These are phyloP conservation scores for Polydrusus cervinus DNA, from an alignment of 2,888 invertebrate genomes.

Conservation along the genomic window DNA sequence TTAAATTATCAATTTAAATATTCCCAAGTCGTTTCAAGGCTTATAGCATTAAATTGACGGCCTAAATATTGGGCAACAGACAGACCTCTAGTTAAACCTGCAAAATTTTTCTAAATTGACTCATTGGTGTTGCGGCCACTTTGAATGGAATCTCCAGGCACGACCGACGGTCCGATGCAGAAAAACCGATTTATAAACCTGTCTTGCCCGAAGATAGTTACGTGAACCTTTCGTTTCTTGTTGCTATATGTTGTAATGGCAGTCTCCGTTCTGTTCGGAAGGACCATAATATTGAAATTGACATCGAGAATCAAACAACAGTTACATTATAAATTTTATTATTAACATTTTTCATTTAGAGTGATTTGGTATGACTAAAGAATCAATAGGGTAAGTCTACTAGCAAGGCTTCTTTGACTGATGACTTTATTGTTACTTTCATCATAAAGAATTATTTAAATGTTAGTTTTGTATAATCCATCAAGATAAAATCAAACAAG, in stretches of 20 bases:
- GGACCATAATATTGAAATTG: conserved; percentile 29
- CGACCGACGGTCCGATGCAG: conserved; percentile 49
- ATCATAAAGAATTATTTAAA: too few relatives aligned
- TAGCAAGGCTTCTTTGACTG: too few relatives aligned
- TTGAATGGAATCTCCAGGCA: conserved; percentile 45
- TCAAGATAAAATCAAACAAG: too few relatives aligned
- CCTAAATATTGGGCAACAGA: conserved; percentile 2
- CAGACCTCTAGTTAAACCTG: conserved; percentile 4
- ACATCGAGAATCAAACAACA: background rate
- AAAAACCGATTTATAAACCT: conserved; percentile 54
- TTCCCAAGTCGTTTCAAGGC: background rate
- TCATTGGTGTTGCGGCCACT: conserved; percentile 36
- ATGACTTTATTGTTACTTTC: too few relatives aligned
- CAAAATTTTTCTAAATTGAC: conserved; percentile 39
- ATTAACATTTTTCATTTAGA: background rate
- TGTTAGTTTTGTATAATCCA: too few relatives aligned
- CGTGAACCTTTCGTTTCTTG: conserved; percentile 45
- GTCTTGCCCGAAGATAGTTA: conserved; percentile 52
- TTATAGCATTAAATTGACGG: background rate
- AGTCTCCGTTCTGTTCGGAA: conserved; percentile 28
- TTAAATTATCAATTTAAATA: background rate
- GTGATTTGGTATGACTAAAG: background rate
- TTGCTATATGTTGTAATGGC: conserved; percentile 41
- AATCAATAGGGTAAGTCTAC: background rate
- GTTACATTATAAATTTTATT: background rate